Evolutionary conservation across 2,113 vertebrate species (phyloP).

Genomic region (Gila orcuttii): DNA sequence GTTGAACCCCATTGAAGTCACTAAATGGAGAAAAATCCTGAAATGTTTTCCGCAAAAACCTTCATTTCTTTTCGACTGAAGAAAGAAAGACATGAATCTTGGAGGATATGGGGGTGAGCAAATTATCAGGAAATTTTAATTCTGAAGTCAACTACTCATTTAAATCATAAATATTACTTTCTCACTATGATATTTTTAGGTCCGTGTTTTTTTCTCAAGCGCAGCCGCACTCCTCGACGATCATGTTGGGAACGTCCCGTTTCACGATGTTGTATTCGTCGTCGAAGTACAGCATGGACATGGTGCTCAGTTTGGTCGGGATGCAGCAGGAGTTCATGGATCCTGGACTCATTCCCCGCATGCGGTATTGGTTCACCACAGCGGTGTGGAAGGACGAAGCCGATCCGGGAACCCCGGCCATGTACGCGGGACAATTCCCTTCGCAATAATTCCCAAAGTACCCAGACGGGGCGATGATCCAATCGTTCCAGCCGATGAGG

Average conservation of each 20-base stretch:
- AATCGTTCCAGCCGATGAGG: constrained; percentile 98
- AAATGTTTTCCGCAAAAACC: no score
- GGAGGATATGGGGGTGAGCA: no score
- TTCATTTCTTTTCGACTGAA: no score
- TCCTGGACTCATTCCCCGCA: constrained; percentile 93
- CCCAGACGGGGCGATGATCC: constrained; percentile 97
- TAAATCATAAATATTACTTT: constrained; percentile 15
- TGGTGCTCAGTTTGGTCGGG: constrained; percentile 96
- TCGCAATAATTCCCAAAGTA: constrained; percentile 99
- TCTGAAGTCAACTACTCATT: no score
- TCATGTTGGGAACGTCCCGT: constrained; percentile 98
- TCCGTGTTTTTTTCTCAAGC: constrained; percentile 75
- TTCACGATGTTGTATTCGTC: constrained; percentile 99
- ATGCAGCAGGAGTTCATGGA: constrained; percentile 98
- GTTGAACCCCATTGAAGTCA: no score
- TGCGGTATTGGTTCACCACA: constrained; percentile 97
- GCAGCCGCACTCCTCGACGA: constrained; percentile 99
- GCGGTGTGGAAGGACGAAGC: constrained; percentile 97
- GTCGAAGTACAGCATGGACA: constrained; percentile 99
- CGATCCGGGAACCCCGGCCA: constrained; percentile 92
- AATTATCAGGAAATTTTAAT: no score
- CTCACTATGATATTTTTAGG: constrained; percentile 49
- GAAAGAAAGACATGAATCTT: no score
- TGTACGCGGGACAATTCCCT: constrained; percentile 95
- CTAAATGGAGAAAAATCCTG: no score